A percentile compares a stretch with the other conserved stretches of the same genome.
These are phyloP conservation scores for Falco peregrinus DNA, from an alignment of 2,797 vertebrate genomes.

Conservation along the genomic window DNA sequence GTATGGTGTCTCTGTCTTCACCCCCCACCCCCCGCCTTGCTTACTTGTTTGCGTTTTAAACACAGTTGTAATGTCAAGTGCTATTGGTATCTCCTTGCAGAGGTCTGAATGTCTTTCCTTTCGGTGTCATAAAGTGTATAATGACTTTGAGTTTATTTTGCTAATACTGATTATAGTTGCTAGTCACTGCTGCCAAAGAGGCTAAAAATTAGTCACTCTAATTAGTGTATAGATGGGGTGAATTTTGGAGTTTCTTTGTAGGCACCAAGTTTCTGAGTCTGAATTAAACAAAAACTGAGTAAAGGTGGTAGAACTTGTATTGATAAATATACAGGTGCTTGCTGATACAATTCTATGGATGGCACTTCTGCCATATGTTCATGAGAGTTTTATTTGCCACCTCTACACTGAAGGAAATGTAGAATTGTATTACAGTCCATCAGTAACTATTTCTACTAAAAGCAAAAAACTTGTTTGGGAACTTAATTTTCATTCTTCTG, in stretches of 20 bases:
- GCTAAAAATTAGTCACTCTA: not conserved
- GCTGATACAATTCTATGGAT: not conserved
- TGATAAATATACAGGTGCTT: not conserved
- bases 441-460: not conserved
- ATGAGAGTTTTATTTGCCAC: not conserved
- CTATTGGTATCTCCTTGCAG: not conserved
- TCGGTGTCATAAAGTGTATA: not conserved
- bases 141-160: conserved; percentile 18
- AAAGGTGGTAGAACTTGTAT: not conserved
- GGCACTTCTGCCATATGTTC: not conserved
- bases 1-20: not conserved
- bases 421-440: not conserved
- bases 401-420: not conserved
- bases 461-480: not conserved
- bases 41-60: conserved; percentile 29
- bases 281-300: not conserved
- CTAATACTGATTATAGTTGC: not conserved
- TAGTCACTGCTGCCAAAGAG: not conserved
- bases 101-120: not conserved
- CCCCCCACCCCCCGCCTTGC: not conserved
- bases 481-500: not conserved
- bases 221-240: not conserved
- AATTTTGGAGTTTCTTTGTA: not conserved
- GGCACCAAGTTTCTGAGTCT: not conserved
- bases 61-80: conserved; percentile 8